Base-by-base conservation (phyloP, 2,797 vertebrate genomes). In the Catamblyrhynchus diadema region DNA sequence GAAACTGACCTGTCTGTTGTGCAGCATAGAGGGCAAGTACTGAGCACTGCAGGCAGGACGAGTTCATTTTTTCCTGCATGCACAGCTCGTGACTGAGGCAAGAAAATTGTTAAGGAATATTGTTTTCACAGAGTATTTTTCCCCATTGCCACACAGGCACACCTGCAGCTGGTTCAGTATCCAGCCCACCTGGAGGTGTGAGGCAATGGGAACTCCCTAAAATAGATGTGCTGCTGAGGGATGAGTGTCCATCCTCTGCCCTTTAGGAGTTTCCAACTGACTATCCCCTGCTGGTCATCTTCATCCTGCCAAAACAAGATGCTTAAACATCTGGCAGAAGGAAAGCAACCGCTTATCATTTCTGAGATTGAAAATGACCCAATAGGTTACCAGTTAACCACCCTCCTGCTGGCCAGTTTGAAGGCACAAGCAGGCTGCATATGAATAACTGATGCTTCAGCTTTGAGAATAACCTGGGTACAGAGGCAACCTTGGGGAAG, bases 241-340 rank as follows among this genome's bases (percentile, higher is more conserved):
- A 75, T 48, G n/a, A n/a, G 47, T 13, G 37, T 48, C 42, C 16
- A 1, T 33, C 50, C 32, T 11, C 51, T 51, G n/a, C 66, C 51
- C 66, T 84, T 86, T 47, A 84, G 91, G 86, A 48, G 18, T 59
- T 88, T 78, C 90, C 73, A 75, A 14, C 28, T 28, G 47, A 48
- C 78, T 78, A 54, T n/a, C 32, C 64, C 64, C 81, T 84, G 62
- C 78, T 95, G 77, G 48, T 90, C 62, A 7, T 9, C 42, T 17
- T 77, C 47, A 37, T 81, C 59, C 59, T 86, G 92, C 81, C 95
- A 92, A 95, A 94, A 86, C 7, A 81, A 72, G 50, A 41, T 81
- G 77, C 51, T 88, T 61, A 75, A 84, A 66, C 83, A 86, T 45
- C 88, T 94, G 88, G 60, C 77, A 86, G 65, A 65, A 88, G 65